Evolutionary conservation across 2,888 invertebrate genomes (phyloP), one percentile per base, ranked within the genome.

Genomic region (Stenichneumon culpator): DNA sequence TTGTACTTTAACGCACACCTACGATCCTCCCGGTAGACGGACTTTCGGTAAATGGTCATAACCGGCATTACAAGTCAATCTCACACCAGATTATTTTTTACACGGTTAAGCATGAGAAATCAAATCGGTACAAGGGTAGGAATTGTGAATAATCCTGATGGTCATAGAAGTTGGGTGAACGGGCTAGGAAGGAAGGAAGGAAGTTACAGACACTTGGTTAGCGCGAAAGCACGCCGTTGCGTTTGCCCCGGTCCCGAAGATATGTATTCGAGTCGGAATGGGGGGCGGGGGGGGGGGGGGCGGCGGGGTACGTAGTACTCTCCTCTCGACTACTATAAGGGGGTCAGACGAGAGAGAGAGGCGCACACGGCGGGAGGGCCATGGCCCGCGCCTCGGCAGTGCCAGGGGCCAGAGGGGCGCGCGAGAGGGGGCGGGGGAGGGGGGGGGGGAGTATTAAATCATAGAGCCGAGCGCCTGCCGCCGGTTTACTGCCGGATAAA

Each of bases 401-500:
- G 82, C 28, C 68, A 52, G 79, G 86, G 86, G 82, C 83, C 68
- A 81, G 36, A 86, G 87, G 87, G 87, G 86, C 36, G 36, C 36
- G 36, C 36, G 36, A 36, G 36, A 39, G 9, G 44, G 3, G 44
- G 44, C 11, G 88, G 82, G 81, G 88, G 86, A 87, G 90, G 87
- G 90, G 90, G 88, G 83, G 90, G 89, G 92, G 86, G 90, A 91
- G 93, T 93, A 93, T 93, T 94, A 94, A 94, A 94, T 94, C 94
- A 93, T 93, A 93, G 93, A 92, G 92, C 90, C 91, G 90, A 92
- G 93, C 92, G 92, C 92, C 93, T 92, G 92, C 92, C 92, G 92
- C 92, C 93, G 92, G 93, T 93, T 93, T 93, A 94, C 93, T 93
- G 93, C 93, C 93, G 93, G 93, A 93, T 94, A 94, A 94, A 93